phyloP scores from a whole-genome alignment of 2,888 invertebrate genomes.

The Caenorhabditis virilis region DNA sequence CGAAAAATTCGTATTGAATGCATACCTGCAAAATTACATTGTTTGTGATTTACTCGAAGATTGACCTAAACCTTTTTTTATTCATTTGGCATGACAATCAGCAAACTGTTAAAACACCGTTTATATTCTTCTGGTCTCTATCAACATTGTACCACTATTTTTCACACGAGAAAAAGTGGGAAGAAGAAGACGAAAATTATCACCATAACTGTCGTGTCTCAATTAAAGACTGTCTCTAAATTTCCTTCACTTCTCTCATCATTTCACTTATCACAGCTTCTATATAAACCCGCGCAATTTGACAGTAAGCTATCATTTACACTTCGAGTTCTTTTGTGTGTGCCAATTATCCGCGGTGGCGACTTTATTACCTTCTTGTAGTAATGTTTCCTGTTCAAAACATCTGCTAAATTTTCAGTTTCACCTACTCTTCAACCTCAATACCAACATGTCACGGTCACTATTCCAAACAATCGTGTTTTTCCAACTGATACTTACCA shows the following conservation, averaged over 20 bases:
- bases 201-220: constrained; percentile 5
- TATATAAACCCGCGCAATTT: constrained; percentile 36
- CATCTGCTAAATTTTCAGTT: constrained; percentile 1
- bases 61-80: neutral
- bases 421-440: constrained; percentile 3
- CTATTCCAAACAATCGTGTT: constrained; percentile 20
- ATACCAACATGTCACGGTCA: constrained; percentile 10
- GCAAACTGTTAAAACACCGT: constrained; percentile 39
- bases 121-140: constrained; percentile 14
- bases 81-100: constrained; percentile 19
- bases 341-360: constrained; percentile 6
- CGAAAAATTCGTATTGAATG: no score
- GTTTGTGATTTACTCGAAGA: no score
- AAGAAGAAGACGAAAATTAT: neutral
- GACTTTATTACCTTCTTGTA: neutral
- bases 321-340: no score
- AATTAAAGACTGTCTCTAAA: constrained; percentile 11
- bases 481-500: constrained; percentile 18
- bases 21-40: no score
- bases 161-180: constrained; percentile 3
- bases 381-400: constrained; percentile 3
- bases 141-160: constrained; percentile 25
- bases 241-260: constrained; percentile 22
- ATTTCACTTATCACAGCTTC: constrained; percentile 29
- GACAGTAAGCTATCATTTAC: constrained; percentile 35